Conservation (phyloP, 2,888 invertebrate species). For the Apantesis nais region DNA sequence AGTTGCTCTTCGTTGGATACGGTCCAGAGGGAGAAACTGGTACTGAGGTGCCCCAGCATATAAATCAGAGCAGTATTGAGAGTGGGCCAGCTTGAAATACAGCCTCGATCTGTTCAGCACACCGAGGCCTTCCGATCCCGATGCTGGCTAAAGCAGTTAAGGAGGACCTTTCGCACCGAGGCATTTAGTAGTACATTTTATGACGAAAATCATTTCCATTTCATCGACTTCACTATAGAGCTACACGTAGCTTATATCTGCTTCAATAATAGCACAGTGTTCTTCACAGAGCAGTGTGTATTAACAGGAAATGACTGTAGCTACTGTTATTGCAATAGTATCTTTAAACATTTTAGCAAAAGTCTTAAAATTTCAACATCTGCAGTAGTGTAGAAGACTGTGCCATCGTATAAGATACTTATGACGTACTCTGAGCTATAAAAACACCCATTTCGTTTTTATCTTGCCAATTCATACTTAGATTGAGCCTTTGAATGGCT, state of each 20-base stretch:
- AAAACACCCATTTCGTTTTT: conserved; percentile 18
- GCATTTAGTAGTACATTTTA: not conserved
- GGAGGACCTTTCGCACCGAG: not conserved
- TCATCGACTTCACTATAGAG: not conserved
- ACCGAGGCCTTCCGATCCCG: too few species aligned
- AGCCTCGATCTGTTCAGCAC: too few species aligned
- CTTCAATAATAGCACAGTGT: not conserved
- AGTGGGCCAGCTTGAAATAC: too few species aligned
- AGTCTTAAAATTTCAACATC: not conserved
- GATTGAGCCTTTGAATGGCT: conserved; percentile 18
- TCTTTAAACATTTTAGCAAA: not conserved
- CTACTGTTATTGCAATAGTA: too few species aligned
- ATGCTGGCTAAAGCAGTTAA: too few species aligned
- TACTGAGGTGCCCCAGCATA: too few species aligned
- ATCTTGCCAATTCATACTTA: conserved; percentile 19
- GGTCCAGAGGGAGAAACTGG: too few species aligned
- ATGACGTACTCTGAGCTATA: not conserved
- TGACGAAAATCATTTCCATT: not conserved
- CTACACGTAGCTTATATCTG: not conserved
- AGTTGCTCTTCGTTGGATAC: too few species aligned
- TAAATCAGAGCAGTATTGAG: too few species aligned
- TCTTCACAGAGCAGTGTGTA: not conserved
- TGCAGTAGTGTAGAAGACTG: not conserved
- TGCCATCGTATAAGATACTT: not conserved
- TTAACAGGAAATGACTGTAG: not conserved